These are phyloP conservation scores for Ephestia elutella DNA, from an alignment of 1,140 invertebrate genomes.

Conservation along the genomic window DNA sequence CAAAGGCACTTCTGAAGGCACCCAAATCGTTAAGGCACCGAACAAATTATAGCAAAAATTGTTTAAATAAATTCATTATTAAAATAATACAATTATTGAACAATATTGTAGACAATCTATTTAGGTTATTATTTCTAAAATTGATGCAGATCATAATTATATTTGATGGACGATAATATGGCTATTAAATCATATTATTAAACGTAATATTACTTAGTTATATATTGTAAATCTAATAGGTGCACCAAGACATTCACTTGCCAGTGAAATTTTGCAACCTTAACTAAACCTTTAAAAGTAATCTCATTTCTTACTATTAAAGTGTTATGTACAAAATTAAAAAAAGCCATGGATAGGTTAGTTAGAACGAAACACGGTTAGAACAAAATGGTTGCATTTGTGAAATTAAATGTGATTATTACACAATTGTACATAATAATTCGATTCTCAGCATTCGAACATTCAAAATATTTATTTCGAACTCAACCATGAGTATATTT, in stretches of 20 bases:
- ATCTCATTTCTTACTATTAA: slow-evolving; percentile 26
- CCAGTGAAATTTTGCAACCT: slow-evolving; percentile 12
- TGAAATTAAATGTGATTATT: slow-evolving; percentile 10
- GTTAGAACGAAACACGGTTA: slow-evolving; percentile 15
- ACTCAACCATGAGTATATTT: slow-evolving; percentile 13
- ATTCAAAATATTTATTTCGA: not conserved
- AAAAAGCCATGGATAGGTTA: slow-evolving; percentile 25
- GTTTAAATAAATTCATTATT: not conserved
- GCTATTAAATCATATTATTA: slow-evolving; percentile 27
- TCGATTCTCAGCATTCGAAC: not conserved
- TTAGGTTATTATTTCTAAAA: slow-evolving; percentile 23
- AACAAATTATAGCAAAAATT: slow-evolving; percentile 14
- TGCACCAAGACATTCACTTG: slow-evolving; percentile 29
- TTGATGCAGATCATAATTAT: slow-evolving; percentile 27
- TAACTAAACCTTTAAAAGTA: slow-evolving; percentile 24
- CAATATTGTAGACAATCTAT: slow-evolving; percentile 7
- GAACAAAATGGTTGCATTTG: slow-evolving; percentile 23
- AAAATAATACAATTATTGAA: not conserved
- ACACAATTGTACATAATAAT: not conserved
- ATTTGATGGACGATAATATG: slow-evolving; percentile 24
- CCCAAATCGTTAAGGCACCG: slow-evolving; percentile 38
- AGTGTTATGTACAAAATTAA: slow-evolving; percentile 30
- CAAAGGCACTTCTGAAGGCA: slow-evolving; percentile 39
- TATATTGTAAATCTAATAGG: slow-evolving; percentile 14
- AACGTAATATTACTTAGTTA: slow-evolving; percentile 19